Base-by-base conservation (phyloP, 2,113 vertebrate genomes). In the Cygnus buccinator region DNA sequence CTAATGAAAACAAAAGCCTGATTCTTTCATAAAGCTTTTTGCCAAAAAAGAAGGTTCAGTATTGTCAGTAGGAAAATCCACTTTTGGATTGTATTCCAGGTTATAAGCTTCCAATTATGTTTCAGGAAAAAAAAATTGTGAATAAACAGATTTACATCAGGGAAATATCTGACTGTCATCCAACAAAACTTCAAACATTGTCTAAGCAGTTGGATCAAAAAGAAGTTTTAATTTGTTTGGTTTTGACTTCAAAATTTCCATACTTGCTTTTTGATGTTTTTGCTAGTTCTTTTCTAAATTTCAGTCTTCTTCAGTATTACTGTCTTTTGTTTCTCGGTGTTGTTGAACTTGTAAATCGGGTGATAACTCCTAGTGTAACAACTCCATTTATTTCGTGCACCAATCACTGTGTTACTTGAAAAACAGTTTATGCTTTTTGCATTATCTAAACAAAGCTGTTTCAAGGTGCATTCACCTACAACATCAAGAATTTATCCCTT, bases 351-450 rank as follows among this genome's bases (percentile, higher is more conserved):
- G 59, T 84, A 83, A 92, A 93, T 81, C 82, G 62, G 55, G 13
- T 80, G 63, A 43, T 74, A 77, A 25, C 26, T 90, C 35, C 59
- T 63, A 15, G 16, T 22, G 3, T 90, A 88, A 35, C 59, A 95
- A 13, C 92, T 94, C 55, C 6, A 57, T 76, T 91, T 43, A 80
- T 93, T 95, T 92, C 70, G 65, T 89, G 84, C 48, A 87, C 35
- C 68, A 77, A 58, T 83, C 92, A 68, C 66, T 68, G 25, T 77
- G 41, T 77, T 89, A 39, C 21, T 66, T 55, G 63, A 66, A 92
- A 89, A 91, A 19, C 35, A 88, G 28, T 55, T 73, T 79, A 41
- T 13, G n/a, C 29, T 82, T 89, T 26, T 80, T 66, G 52, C 31
- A 44, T 66, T 85, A 79, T 23, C 71, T 63, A 70, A 90, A 50